Conservation (phyloP, 2,797 vertebrate genomes). For the Falco cherrug region DNA sequence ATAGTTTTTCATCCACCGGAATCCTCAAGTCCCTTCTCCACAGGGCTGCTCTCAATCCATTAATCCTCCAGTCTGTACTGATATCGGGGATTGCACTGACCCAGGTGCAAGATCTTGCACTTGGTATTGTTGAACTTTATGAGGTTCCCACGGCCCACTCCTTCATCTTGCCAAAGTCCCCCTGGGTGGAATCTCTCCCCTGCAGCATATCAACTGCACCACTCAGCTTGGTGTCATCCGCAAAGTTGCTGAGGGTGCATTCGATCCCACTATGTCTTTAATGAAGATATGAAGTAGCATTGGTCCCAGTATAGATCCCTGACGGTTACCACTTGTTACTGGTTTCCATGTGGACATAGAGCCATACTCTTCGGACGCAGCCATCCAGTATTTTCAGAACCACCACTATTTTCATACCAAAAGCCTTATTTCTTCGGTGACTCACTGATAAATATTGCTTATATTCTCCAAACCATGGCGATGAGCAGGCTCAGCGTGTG, state of each 20-base stretch:
- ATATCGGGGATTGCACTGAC: background rate
- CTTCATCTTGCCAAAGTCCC: background rate
- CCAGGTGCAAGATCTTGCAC: background rate
- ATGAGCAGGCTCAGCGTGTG: background rate
- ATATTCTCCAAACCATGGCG: background rate
- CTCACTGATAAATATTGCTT: background rate
- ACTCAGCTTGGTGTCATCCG: background rate
- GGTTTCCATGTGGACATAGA: background rate
- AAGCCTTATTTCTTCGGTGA: background rate
- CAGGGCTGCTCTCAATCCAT: background rate
- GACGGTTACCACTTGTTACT: background rate
- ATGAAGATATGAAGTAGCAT: background rate
- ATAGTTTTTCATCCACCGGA: background rate
- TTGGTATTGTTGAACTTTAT: background rate
- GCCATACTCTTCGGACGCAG: background rate
- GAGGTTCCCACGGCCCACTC: fast-evolving
- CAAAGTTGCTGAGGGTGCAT: background rate
- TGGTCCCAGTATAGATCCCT: background rate
- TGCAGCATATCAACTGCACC: background rate
- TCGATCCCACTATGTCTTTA: background rate
- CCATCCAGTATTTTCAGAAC: background rate
- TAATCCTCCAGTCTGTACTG: background rate
- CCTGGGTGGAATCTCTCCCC: background rate
- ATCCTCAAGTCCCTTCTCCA: background rate
- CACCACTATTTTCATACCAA: background rate